phyloP scores from a whole-genome alignment of 2,888 invertebrate species.

The Zootermopsis nevadensis region DNA sequence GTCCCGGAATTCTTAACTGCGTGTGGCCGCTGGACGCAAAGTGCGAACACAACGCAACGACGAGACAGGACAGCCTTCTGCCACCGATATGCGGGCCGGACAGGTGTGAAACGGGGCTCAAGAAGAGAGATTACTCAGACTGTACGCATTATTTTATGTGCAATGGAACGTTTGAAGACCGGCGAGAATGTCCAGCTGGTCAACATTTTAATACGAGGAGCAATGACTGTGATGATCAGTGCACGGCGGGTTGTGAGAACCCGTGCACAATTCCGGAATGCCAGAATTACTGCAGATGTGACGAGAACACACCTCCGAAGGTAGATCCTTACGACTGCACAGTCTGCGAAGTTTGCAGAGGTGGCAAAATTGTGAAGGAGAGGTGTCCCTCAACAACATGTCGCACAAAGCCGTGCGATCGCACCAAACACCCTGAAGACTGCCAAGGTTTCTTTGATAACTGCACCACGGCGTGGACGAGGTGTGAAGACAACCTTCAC shows the following conservation, averaged over 20 bases:
- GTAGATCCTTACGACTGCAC: background rate
- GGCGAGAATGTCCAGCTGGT: background rate
- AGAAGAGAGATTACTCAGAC: background rate
- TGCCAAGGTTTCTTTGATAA: too few relatives aligned
- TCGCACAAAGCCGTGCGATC: too few relatives aligned
- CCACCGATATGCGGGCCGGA: background rate
- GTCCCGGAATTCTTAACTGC: background rate
- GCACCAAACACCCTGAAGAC: too few relatives aligned
- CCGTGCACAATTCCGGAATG: background rate
- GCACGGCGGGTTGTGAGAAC: background rate
- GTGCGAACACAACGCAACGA: background rate
- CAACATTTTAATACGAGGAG: background rate
- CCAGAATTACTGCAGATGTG: background rate
- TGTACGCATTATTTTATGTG: background rate
- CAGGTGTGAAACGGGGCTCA: background rate
- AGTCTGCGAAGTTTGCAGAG: background rate
- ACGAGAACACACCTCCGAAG: background rate
- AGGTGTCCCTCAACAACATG: background rate
- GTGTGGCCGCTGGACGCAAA: background rate
- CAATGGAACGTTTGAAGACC: background rate
- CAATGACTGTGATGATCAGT: background rate
- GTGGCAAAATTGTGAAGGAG: background rate
- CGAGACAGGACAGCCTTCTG: background rate
- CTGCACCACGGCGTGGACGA: too few relatives aligned
- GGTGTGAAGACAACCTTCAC: too few relatives aligned